These are phyloP conservation scores for Podarcis muralis DNA, from an alignment of 2,113 vertebrate species.

Conservation along the genomic window DNA sequence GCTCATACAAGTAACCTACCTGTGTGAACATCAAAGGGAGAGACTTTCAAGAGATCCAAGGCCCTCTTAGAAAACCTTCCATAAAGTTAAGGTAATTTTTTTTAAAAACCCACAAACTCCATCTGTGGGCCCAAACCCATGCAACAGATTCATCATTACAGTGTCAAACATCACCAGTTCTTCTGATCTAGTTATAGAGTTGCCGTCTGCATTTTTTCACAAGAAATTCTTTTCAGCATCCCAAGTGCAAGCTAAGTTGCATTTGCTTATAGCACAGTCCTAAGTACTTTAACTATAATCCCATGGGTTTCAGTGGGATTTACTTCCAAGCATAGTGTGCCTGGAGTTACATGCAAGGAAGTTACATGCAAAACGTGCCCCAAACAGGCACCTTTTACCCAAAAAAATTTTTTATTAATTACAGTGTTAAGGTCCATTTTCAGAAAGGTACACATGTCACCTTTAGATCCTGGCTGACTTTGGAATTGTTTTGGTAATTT, in stretches of 20 bases:
- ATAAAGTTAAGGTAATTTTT: background rate
- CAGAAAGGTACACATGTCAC: background rate
- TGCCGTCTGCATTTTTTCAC: background rate
- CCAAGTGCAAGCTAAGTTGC: too few species aligned
- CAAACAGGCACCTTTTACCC: background rate
- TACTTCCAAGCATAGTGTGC: background rate
- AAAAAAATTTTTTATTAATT: background rate
- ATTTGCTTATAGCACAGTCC: background rate
- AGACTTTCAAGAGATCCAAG: background rate
- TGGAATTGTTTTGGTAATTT: background rate
- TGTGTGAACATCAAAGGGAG: background rate
- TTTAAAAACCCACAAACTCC: background rate
- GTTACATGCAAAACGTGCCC: rapidly evolving
- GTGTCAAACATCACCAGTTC: background rate
- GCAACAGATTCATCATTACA: background rate
- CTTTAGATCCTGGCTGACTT: background rate
- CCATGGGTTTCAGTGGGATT: background rate
- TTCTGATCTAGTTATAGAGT: background rate
- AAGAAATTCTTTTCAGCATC: background rate
- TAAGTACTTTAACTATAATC: background rate
- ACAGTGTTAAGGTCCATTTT: background rate
- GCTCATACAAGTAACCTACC: background rate
- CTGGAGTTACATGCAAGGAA: background rate
- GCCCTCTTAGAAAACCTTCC: background rate
- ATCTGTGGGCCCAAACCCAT: background rate